A percentile compares a stretch with the other conserved stretches of the same genome.
Conservation (phyloP, 2,888 invertebrate species). For the Lycophotia porphyrea region DNA sequence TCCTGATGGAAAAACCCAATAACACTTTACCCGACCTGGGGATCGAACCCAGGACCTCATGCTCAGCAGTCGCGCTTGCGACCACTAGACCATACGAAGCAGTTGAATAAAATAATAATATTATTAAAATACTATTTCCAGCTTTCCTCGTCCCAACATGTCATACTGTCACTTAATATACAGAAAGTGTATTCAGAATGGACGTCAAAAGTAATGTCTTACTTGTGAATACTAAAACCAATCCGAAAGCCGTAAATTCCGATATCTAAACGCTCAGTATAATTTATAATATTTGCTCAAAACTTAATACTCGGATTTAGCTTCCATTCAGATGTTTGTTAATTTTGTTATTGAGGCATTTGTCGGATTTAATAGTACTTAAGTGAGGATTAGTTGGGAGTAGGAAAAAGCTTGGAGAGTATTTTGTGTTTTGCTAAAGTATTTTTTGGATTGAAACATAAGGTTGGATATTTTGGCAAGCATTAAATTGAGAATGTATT, state of each 20-base stretch:
- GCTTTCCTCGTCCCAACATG: slow-evolving; percentile 32
- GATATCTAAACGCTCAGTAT: slow-evolving; percentile 61
- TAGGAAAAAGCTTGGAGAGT: slow-evolving; percentile 38
- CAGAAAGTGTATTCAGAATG: slow-evolving; percentile 55
- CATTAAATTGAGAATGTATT: too few species aligned
- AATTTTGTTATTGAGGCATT: slow-evolving; percentile 74
- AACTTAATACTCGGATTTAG: slow-evolving; percentile 59
- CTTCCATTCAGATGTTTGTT: slow-evolving; percentile 71
- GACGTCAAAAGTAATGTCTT: slow-evolving; percentile 63
- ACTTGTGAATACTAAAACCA: slow-evolving; percentile 61
- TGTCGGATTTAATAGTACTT: slow-evolving; percentile 71
- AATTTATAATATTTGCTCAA: slow-evolving; percentile 75
- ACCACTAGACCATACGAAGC: too few species aligned
- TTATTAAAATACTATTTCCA: slow-evolving; percentile 21
- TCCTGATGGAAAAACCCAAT: too few species aligned
- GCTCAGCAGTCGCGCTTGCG: too few species aligned
- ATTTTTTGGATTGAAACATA: slow-evolving; percentile 50
- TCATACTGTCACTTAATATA: slow-evolving; percentile 38
- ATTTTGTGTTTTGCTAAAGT: slow-evolving; percentile 47
- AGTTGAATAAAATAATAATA: background rate
- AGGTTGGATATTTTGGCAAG: background rate
- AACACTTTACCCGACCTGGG: too few species aligned
- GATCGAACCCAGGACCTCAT: too few species aligned
- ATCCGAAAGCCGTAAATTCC: slow-evolving; percentile 67
- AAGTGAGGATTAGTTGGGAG: slow-evolving; percentile 53